Base-by-base conservation (phyloP, 2,797 vertebrate species). In the Iguana delicatissima region DNA sequence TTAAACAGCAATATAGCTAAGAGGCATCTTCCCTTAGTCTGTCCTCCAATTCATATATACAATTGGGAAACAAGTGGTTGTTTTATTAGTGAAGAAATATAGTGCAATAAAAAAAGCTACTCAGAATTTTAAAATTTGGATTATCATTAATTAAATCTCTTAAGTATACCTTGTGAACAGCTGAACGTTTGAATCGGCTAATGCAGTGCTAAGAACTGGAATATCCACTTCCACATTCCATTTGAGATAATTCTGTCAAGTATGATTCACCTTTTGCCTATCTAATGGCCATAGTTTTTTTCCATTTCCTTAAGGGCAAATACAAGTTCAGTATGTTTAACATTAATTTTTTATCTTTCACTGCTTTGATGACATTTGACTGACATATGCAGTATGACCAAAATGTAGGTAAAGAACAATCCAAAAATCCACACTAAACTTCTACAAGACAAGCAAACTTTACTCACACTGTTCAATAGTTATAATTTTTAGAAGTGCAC, bases 151-250 rank as follows among this genome's bases (percentile, higher is more conserved):
- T 95, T 92, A 89, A 84, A 93, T 95, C 93, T 94, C 87, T 92
- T 93, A 59, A 93, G 94, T 16, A 35, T 83, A 96, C 91, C 24
- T 13, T 1, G 90, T 90, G 92, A 76, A 96, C 24, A 95, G 93
- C 91, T 80, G 91, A 90, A 59, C 88, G 91, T 92, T 96, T 92
- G 89, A 94, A 91, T 93, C 95, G 94, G 94, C 94, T 93, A 94
- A 83, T 6, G 59, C 91, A 94, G 93, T 88, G 94, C 95, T 96
- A 95, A 87, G 94, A 96, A 97, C 92, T 93, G 96, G 96, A 96
- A 96, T 96, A 96, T 97, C 97, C 96, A 97, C 96, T 96, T 95
- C 94, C 94, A 96, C 93, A 91, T 95, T 96, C 96, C 93, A 94
- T 95, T 96, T 97, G 96, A 97, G 95, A 97, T 96, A 97, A 86